Evolutionary conservation across 2,797 vertebrate species (phyloP).

Genomic region (Morelia viridis): DNA sequence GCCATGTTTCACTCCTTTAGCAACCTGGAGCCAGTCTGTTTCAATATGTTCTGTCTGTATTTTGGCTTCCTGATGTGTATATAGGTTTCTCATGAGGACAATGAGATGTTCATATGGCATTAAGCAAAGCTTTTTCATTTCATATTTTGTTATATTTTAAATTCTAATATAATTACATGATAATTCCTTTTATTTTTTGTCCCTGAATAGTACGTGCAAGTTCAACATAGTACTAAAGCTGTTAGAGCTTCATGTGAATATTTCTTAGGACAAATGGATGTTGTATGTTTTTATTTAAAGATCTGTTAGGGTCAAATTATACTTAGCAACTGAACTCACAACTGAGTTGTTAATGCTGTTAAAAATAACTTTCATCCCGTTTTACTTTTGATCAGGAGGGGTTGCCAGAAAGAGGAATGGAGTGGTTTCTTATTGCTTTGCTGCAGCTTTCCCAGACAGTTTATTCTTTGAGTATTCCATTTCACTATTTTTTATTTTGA

Average conservation of each 20-base stretch:
- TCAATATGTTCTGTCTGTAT: not conserved
- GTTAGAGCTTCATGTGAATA: not conserved
- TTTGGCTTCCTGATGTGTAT: not conserved
- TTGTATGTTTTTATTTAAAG: constrained; percentile 39
- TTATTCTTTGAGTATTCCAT: constrained; percentile 44
- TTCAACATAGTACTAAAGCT: constrained; percentile 12
- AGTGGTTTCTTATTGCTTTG: constrained; percentile 56
- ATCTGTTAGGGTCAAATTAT: constrained; percentile 63
- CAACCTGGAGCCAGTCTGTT: not conserved
- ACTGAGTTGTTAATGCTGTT: constrained; percentile 57
- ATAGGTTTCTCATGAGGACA: not conserved
- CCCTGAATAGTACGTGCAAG: constrained; percentile 23
- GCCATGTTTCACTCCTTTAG: not conserved
- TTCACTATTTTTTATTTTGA: not conserved
- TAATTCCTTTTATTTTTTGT: constrained; percentile 21
- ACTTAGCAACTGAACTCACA: constrained; percentile 70
- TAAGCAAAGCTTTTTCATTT: not conserved
- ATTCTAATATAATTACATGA: not conserved
- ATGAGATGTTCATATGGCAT: not conserved
- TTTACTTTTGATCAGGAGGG: constrained; percentile 43
- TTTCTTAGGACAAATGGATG: constrained; percentile 27
- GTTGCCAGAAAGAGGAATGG: constrained; percentile 44
- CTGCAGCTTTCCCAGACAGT: constrained; percentile 39
- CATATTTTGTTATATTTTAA: constrained; percentile 22
- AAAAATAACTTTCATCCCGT: constrained; percentile 59